phyloP scores from a whole-genome alignment of 2,888 invertebrate genomes.

The Tiliacea citrago region DNA sequence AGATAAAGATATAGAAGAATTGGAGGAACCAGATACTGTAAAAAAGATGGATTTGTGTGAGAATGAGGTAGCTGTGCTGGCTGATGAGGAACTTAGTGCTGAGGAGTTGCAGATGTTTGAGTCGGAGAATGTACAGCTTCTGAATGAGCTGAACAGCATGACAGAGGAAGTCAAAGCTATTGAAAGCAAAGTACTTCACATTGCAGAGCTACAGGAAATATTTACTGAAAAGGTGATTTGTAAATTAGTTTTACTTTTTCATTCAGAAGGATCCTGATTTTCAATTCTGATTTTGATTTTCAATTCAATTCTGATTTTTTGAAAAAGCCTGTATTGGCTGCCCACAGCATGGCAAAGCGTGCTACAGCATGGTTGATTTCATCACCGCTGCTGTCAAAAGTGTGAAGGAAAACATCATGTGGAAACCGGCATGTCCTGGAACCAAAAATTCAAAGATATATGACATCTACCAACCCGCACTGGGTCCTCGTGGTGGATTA shows the following conservation, averaged over 20 bases:
- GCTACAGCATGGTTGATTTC: too few relatives aligned
- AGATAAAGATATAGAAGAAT: constrained; percentile 68
- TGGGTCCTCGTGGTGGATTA: too few relatives aligned
- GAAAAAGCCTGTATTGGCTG: not conserved
- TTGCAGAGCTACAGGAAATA: constrained; percentile 98
- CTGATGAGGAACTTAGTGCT: constrained; percentile 93
- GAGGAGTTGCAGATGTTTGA: constrained; percentile 98
- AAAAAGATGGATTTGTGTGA: constrained; percentile 84
- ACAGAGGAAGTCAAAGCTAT: constrained; percentile 97
- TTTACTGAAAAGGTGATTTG: constrained; percentile 96
- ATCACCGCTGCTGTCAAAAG: too few relatives aligned
- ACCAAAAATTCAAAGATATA: too few relatives aligned
- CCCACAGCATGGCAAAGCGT: not conserved
- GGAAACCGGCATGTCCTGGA: too few relatives aligned
- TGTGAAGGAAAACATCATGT: too few relatives aligned
- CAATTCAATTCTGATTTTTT: too few relatives aligned
- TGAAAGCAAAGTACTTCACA: constrained; percentile 98
- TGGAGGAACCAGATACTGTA: constrained; percentile 74
- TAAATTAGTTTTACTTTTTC: not conserved
- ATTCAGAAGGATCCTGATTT: not conserved
- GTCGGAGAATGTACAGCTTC: constrained; percentile 96
- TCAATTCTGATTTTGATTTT: not conserved
- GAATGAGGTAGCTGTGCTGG: constrained; percentile 85
- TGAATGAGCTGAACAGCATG: constrained; percentile 96
- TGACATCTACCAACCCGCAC: too few relatives aligned